phyloP scores from a whole-genome alignment of 2,797 vertebrate genomes.

The Danio kyathit region DNA sequence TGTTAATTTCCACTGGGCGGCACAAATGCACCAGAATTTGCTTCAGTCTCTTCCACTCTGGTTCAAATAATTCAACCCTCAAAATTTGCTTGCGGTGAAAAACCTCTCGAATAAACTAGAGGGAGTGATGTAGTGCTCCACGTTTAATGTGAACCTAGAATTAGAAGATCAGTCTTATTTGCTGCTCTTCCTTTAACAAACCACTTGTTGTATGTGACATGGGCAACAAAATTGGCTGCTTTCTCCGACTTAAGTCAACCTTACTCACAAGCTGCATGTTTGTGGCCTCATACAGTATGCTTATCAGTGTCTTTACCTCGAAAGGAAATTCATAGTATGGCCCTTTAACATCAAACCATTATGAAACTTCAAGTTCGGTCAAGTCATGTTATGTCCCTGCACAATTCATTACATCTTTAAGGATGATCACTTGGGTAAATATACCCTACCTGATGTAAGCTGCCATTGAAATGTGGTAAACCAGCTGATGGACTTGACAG shows the following conservation, averaged over 20 bases:
- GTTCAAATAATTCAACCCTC: too few relatives aligned
- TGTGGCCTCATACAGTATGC: background rate
- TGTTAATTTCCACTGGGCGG: too few relatives aligned
- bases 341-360: background rate
- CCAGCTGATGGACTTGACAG: background rate
- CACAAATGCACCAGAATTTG: too few relatives aligned
- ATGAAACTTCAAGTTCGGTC: background rate
- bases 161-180: background rate
- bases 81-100: too few relatives aligned
- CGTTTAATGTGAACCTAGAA: too few relatives aligned
- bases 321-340: background rate
- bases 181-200: background rate
- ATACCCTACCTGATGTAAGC: background rate
- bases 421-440: constrained; percentile 11
- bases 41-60: too few relatives aligned
- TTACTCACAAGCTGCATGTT: too few relatives aligned
- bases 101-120: too few relatives aligned
- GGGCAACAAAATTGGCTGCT: background rate
- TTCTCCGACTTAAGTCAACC: background rate
- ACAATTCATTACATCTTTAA: background rate
- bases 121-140: too few relatives aligned
- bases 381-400: background rate
- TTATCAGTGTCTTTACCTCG: background rate
- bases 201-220: background rate
- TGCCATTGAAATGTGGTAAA: background rate